Conservation (phyloP, 2,797 vertebrate genomes). For the Paratrypauchen microcephalus region DNA sequence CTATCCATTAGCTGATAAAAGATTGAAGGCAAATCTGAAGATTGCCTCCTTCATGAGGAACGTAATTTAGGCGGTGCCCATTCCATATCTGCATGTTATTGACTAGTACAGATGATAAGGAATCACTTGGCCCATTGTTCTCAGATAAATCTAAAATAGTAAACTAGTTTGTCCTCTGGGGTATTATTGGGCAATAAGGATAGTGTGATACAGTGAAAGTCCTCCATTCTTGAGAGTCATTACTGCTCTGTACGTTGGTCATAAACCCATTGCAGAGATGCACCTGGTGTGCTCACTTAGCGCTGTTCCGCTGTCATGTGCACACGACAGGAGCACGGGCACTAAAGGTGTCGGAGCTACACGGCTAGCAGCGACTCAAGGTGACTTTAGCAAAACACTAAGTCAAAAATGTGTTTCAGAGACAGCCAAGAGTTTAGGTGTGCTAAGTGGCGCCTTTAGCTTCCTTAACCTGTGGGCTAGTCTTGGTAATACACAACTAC, state of each 20-base stretch:
- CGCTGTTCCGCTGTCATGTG: constrained; percentile 26
- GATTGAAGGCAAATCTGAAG: neutral
- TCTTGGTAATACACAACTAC: constrained; percentile 1
- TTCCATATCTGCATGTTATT: neutral
- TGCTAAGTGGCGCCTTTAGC: neutral
- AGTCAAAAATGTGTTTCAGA: neutral
- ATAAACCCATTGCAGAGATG: constrained; percentile 5
- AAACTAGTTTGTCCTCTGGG: neutral
- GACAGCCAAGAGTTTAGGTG: neutral
- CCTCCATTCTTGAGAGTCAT: neutral
- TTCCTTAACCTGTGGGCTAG: constrained; percentile 14
- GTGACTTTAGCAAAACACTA: constrained; percentile 74
- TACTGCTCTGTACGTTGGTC: neutral
- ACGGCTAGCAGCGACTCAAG: constrained; percentile 72
- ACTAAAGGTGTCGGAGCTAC: constrained; percentile 32
- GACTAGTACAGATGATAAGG: neutral
- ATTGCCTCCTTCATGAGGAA: neutral
- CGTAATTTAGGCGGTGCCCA: neutral
- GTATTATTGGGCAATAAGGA: neutral
- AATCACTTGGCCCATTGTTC: neutral
- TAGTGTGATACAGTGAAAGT: neutral
- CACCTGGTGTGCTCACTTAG: constrained; percentile 16
- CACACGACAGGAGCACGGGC: constrained; percentile 13
- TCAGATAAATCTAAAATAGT: neutral
- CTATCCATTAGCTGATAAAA: neutral